Evolutionary conservation across 2,113 vertebrate genomes (phyloP).

Genomic region (Muscicapa adusta): DNA sequence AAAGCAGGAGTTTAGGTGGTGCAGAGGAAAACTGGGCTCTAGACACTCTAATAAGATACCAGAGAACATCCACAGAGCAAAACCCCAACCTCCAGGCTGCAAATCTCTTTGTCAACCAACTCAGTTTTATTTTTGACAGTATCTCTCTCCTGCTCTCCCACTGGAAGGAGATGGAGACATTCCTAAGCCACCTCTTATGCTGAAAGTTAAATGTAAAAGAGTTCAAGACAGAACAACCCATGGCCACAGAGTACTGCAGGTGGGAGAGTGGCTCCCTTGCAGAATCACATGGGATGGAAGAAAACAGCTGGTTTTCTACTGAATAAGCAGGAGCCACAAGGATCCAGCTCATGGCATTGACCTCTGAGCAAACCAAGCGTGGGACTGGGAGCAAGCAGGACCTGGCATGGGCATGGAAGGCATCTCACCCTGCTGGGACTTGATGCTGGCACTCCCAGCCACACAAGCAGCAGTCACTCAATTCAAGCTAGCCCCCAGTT

Average conservation of each 20-base stretch:
- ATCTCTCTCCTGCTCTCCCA: neutral
- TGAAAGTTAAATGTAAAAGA: neutral
- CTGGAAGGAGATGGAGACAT: neutral
- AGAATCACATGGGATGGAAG: neutral
- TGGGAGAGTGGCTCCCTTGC: neutral
- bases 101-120: neutral
- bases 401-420: neutral
- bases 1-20: neutral
- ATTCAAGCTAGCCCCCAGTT: neutral
- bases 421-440: neutral
- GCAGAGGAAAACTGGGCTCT: neutral
- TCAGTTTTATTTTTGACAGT: neutral
- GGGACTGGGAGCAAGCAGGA: neutral
- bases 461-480: neutral
- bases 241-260: rapidly evolving
- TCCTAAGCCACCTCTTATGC: neutral
- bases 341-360: neutral
- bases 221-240: neutral
- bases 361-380: neutral
- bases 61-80: neutral
- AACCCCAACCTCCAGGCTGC: neutral
- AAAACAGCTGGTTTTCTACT: neutral
- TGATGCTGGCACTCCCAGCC: neutral
- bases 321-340: neutral
- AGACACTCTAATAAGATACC: neutral